These are phyloP conservation scores for Eucera pruinosa DNA, from an alignment of 2,888 invertebrate species.

Conservation along the genomic window DNA sequence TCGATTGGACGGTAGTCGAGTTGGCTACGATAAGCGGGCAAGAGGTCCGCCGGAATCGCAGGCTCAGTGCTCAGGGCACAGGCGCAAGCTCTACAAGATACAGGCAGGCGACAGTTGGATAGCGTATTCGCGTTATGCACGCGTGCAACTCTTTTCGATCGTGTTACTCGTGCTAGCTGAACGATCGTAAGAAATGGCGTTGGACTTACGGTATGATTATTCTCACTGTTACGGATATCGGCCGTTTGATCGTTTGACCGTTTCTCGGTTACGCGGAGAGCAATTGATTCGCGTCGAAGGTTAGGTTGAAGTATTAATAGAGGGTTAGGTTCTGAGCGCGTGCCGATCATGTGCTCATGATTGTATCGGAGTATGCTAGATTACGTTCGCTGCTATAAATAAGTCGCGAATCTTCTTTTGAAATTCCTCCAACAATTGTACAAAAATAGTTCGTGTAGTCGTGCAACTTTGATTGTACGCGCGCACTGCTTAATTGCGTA, in stretches of 20 bases:
- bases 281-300: slow-evolving; percentile 47
- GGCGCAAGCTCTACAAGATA: too few relatives aligned
- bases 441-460: neutral
- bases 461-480: too few relatives aligned
- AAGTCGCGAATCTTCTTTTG: neutral
- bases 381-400: neutral
- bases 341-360: slow-evolving; percentile 34
- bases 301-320: slow-evolving; percentile 48
- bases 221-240: neutral
- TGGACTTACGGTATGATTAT: slow-evolving; percentile 71
- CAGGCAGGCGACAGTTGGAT: too few relatives aligned
- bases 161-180: neutral
- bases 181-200: slow-evolving; percentile 67
- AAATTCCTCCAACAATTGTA: too few relatives aligned
- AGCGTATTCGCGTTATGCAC: too few relatives aligned
- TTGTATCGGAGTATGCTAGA: neutral
- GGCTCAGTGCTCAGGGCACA: too few relatives aligned
- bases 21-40: slow-evolving; percentile 20
- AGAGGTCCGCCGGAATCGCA: neutral
- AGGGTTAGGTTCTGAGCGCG: slow-evolving; percentile 53
- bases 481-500: too few relatives aligned
- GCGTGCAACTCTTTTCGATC: too few relatives aligned
- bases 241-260: slow-evolving; percentile 11
- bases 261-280: slow-evolving; percentile 23
- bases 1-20: too few relatives aligned